Evolutionary conservation across 2,113 vertebrate genomes (phyloP).

Genomic region (Osmerus mordax): DNA sequence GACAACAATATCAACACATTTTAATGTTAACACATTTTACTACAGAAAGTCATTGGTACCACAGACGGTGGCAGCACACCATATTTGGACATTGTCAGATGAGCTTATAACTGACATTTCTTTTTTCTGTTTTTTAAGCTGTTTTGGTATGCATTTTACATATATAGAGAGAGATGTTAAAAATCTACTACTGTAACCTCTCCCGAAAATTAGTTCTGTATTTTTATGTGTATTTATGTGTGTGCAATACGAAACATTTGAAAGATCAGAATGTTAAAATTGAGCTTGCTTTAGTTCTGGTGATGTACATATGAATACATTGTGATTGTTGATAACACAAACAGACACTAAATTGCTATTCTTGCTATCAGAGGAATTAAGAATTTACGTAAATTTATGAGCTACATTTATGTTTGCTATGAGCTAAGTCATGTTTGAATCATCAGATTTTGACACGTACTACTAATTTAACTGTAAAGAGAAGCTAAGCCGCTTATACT

Average conservation of each 20-base stretch:
- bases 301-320: conserved; percentile 68
- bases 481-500: conserved; percentile 66
- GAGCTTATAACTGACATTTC: conserved; percentile 62
- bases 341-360: conserved; percentile 65
- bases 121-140: conserved; percentile 66
- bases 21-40: conserved; percentile 67
- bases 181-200: conserved; percentile 64
- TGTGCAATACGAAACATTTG: conserved; percentile 69
- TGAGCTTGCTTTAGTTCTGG: conserved; percentile 74
- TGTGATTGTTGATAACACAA: conserved; percentile 69
- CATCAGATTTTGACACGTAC: conserved; percentile 60
- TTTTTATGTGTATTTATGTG: conserved; percentile 73
- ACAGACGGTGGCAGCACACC: conserved; percentile 62
- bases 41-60: conserved; percentile 63
- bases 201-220: conserved; percentile 63
- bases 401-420: conserved; percentile 72
- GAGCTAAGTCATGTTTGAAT: conserved; percentile 71
- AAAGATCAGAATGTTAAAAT: conserved; percentile 71
- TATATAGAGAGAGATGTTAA: conserved; percentile 69
- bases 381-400: conserved; percentile 65
- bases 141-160: conserved; percentile 79
- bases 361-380: conserved; percentile 65
- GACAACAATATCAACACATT: conserved; percentile 68
- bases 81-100: conserved; percentile 67
- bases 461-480: conserved; percentile 70